A percentile compares a stretch with the other conserved stretches of the same genome.
Evolutionary conservation across 2,888 invertebrate species (phyloP).

Genomic region (Limulus polyphemus): DNA sequence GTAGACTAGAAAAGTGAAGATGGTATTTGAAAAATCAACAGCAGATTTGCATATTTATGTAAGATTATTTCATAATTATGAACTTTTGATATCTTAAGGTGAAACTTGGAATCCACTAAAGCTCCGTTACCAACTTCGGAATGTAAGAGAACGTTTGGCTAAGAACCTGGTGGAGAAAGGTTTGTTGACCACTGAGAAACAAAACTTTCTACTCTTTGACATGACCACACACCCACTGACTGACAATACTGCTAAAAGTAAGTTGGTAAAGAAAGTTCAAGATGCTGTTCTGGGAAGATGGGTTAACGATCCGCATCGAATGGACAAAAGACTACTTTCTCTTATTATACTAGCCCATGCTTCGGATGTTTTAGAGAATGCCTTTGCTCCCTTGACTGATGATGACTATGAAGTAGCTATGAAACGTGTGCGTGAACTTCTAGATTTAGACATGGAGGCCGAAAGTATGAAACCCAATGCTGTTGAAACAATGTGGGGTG

Average conservation of each 20-base stretch:
- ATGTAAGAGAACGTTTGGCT: constrained; percentile 95
- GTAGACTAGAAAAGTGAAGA: too few relatives aligned
- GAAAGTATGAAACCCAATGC: constrained; percentile 84
- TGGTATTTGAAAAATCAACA: too few relatives aligned
- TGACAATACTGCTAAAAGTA: constrained; percentile 85
- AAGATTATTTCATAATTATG: too few relatives aligned
- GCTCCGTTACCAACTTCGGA: constrained; percentile 91
- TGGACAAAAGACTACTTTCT: constrained; percentile 87
- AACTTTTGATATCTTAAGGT: constrained; percentile 46
- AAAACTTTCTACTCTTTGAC: constrained; percentile 97
- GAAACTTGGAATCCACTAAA: constrained; percentile 99
- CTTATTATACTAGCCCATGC: constrained; percentile 92
- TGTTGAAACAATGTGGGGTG: constrained; percentile 95
- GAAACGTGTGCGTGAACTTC: constrained; percentile 85
- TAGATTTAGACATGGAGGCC: constrained; percentile 92
- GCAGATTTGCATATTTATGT: too few relatives aligned
- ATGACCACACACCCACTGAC: constrained; percentile 99
- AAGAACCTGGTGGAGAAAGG: constrained; percentile 99
- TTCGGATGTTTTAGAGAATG: constrained; percentile 97
- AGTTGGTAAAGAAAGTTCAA: constrained; percentile 96
- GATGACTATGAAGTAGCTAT: constrained; percentile 98
- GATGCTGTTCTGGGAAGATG: constrained; percentile 92
- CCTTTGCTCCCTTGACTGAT: constrained; percentile 83
- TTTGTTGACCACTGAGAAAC: constrained; percentile 96
- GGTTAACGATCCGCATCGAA: constrained; percentile 93